Evolutionary conservation across 2,797 vertebrate species (phyloP).

Genomic region (Euphonia xanthogaster): DNA sequence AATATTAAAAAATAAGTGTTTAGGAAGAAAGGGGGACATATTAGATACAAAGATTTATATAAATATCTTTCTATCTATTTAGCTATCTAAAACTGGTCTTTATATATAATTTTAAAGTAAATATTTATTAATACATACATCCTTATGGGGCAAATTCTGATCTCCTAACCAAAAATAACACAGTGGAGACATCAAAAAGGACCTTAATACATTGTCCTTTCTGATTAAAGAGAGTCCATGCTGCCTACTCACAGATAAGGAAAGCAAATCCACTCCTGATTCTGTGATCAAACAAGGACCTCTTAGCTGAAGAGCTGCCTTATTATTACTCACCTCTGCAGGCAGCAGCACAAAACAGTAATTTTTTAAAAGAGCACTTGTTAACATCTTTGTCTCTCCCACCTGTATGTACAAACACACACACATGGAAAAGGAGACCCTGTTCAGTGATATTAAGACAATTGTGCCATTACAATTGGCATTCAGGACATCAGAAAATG

Average conservation of each 20-base stretch:
- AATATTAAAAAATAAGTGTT: neutral
- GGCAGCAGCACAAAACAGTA: neutral
- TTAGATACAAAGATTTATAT: neutral
- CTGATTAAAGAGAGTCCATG: neutral
- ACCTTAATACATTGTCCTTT: neutral
- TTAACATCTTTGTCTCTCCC: neutral
- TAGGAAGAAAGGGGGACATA: neutral
- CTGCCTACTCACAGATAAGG: neutral
- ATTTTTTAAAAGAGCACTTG: neutral
- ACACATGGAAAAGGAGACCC: neutral
- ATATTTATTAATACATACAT: neutral
- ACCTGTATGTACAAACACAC: neutral
- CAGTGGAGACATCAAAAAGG: neutral
- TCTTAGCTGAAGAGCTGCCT: neutral
- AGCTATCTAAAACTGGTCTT: neutral
- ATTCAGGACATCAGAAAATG: neutral
- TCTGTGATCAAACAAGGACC: neutral
- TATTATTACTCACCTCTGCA: neutral
- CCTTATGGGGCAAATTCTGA: neutral
- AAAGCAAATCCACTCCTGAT: neutral
- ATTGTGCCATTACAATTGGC: neutral
- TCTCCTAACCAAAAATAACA: neutral
- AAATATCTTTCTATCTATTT: too few species aligned
- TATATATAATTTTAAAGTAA: neutral
- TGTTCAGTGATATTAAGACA: neutral